Evolutionary conservation across 1,140 invertebrate genomes (phyloP).

Genomic region (Sminthurinus signatus): DNA sequence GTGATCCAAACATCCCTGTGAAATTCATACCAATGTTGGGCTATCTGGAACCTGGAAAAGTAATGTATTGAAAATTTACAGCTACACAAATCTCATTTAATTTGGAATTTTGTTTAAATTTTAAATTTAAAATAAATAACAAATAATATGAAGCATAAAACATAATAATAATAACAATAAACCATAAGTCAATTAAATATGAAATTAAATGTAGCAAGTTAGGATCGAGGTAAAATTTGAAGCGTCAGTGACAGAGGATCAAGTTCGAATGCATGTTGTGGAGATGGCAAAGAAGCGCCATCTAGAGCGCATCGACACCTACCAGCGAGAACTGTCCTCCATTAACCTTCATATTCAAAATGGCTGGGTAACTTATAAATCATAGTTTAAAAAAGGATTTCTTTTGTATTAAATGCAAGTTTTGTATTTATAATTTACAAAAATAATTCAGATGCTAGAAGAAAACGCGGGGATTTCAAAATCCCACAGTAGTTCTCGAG

Average conservation of each 20-base stretch:
- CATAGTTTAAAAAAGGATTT: no score
- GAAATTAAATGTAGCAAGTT: no score
- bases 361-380: neutral
- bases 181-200: no score
- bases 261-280: neutral
- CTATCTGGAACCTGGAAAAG: slow-evolving; percentile 12
- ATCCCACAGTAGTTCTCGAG: neutral
- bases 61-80: no score
- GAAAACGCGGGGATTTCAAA: neutral
- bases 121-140: no score
- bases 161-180: no score
- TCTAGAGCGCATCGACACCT: neutral
- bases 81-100: neutral
- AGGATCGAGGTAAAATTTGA: slow-evolving; percentile 3
- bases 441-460: slow-evolving; percentile 1
- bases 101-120: neutral
- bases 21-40: neutral
- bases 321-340: slow-evolving; percentile 4
- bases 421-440: no score
- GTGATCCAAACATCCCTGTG: neutral
- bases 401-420: no score
- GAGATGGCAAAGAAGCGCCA: neutral
- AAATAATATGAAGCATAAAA: no score
- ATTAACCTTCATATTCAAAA: slow-evolving; percentile 5
- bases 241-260: neutral